These are phyloP conservation scores for Cremastobaeus sp. DNA, from an alignment of 2,888 invertebrate genomes.

Conservation along the genomic window DNA sequence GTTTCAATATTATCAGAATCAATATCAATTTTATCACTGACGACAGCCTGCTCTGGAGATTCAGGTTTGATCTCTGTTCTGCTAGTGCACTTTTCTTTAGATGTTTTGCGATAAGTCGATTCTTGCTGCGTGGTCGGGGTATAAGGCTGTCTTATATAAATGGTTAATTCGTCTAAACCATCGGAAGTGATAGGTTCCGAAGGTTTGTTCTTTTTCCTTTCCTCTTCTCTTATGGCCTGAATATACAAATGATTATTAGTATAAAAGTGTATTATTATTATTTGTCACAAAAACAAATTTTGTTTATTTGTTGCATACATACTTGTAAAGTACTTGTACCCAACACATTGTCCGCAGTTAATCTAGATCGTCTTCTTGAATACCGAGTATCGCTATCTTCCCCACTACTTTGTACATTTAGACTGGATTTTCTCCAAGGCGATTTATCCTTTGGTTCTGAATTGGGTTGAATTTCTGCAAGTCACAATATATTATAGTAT, in stretches of 20 bases:
- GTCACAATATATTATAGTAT: no score
- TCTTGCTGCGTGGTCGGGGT: constrained; percentile 47
- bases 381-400: constrained; percentile 84
- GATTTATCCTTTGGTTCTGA: constrained; percentile 85
- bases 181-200: constrained; percentile 65
- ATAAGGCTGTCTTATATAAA: constrained; percentile 73
- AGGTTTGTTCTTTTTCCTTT: constrained; percentile 73
- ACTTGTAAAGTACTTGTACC: constrained; percentile 78
- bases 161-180: constrained; percentile 73
- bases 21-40: constrained; percentile 87
- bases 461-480: constrained; percentile 84
- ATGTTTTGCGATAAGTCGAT: constrained; percentile 66
- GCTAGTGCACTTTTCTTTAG: constrained; percentile 61
- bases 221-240: constrained; percentile 76
- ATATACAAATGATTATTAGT: not conserved
- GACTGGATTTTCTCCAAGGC: constrained; percentile 86
- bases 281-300: constrained; percentile 31
- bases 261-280: not conserved
- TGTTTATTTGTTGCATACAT: no score
- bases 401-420: constrained; percentile 82
- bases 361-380: constrained; percentile 77
- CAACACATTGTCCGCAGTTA: constrained; percentile 74
- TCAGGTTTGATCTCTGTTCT: no score
- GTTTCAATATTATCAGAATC: constrained; percentile 95
- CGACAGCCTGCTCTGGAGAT: constrained; percentile 64